Conservation (phyloP, 2,113 vertebrate species). For the Pandion haliaetus region DNA sequence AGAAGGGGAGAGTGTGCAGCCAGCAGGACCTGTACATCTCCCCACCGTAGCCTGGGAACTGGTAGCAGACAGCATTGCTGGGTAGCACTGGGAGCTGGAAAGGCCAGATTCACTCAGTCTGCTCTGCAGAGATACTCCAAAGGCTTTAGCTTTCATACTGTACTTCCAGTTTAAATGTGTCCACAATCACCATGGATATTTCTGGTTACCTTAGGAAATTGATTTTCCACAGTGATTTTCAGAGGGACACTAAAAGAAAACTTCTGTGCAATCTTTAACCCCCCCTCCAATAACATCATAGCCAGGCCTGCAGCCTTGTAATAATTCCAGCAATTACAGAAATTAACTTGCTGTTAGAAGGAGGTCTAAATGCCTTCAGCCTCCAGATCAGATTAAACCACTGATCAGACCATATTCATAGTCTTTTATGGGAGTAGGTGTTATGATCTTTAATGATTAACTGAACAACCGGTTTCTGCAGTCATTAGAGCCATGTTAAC, state of each 20-base stretch:
- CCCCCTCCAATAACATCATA: neutral
- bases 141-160: neutral
- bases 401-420: neutral
- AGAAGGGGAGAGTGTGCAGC: neutral
- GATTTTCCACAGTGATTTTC: neutral
- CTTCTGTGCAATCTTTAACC: neutral
- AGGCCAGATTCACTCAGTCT: neutral
- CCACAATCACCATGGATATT: neutral
- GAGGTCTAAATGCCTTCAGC: neutral
- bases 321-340: neutral
- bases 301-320: neutral
- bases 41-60: neutral
- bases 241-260: neutral
- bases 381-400: neutral
- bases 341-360: neutral
- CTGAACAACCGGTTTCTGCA: neutral
- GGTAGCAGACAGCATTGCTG: neutral
- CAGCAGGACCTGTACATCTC: neutral
- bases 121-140: neutral
- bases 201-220: conserved; percentile 15
- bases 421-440: neutral
- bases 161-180: neutral
- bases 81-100: neutral
- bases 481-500: neutral
- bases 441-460: neutral